Percentiles rank a stretch among this genome's conserved stretches.
phyloP scores from a whole-genome alignment of 2,797 vertebrate species.

The Danio albolineatus region DNA sequence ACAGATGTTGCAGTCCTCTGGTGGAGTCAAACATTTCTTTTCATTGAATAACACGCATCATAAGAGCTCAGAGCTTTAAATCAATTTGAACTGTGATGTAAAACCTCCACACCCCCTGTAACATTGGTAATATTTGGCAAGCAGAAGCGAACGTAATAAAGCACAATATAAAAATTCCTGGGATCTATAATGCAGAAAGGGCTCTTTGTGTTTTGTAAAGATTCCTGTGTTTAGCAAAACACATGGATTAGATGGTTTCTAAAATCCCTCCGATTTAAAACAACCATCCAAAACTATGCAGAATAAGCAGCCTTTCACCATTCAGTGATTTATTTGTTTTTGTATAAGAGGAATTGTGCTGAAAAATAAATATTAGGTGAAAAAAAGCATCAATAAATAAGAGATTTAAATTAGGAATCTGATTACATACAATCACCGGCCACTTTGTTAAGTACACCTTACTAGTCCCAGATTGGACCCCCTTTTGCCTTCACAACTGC shows the following conservation, averaged over 20 bases:
- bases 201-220: slow-evolving; percentile 77
- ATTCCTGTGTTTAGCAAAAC: slow-evolving; percentile 80
- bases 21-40: background rate
- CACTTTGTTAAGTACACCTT: too few species aligned
- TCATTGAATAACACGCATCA: background rate
- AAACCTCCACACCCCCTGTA: background rate
- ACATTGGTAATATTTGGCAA: background rate
- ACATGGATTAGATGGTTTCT: slow-evolving; percentile 80
- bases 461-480: too few species aligned
- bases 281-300: slow-evolving; percentile 61
- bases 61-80: slow-evolving; percentile 2
- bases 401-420: too few species aligned
- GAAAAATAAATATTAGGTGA: background rate
- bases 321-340: slow-evolving; percentile 40
- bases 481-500: too few species aligned
- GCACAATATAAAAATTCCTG: slow-evolving; percentile 74
- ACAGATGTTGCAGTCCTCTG: slow-evolving; percentile 1
- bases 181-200: slow-evolving; percentile 77
- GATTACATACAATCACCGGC: too few species aligned
- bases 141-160: slow-evolving; percentile 45
- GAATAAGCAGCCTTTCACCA: slow-evolving; percentile 74
- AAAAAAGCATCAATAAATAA: background rate
- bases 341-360: slow-evolving; percentile 9
- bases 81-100: background rate
- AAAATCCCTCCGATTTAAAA: slow-evolving; percentile 74